phyloP scores from a whole-genome alignment of 64 coral and sea anemone species.

The Catalaphyllia jardinei region DNA sequence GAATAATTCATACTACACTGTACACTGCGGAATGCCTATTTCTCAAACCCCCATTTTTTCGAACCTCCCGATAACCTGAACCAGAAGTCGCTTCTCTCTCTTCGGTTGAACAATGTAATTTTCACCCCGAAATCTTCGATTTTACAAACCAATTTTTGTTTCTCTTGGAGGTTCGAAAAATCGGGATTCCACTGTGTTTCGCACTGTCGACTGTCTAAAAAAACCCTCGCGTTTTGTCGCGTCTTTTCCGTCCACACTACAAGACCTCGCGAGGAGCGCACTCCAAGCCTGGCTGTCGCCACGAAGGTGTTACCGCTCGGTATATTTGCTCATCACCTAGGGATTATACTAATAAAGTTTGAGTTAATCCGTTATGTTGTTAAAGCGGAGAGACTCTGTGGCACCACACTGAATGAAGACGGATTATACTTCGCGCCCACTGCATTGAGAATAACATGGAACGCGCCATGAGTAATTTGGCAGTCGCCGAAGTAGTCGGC shows the following conservation, averaged over 20 bases:
- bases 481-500: not conserved
- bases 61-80: too few relatives aligned
- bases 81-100: too few relatives aligned
- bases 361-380: conserved; percentile 33
- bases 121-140: too few relatives aligned
- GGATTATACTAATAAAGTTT: conserved; percentile 32
- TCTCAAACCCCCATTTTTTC: too few relatives aligned
- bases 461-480: not conserved
- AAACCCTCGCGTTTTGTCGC: too few relatives aligned
- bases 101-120: too few relatives aligned
- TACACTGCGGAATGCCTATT: too few relatives aligned
- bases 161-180: too few relatives aligned
- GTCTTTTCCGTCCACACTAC: not conserved
- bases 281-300: conserved; percentile 1
- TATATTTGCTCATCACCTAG: conserved; percentile 26
- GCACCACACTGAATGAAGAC: conserved; percentile 13
- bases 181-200: too few relatives aligned
- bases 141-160: too few relatives aligned
- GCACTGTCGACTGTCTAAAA: too few relatives aligned
- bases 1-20: too few relatives aligned
- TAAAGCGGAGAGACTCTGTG: conserved; percentile 5
- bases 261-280: not conserved
- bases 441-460: not conserved
- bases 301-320: not conserved
- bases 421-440: not conserved